phyloP scores from a whole-genome alignment of 2,888 invertebrate species.

The Eumacrocentrus americanus region DNA sequence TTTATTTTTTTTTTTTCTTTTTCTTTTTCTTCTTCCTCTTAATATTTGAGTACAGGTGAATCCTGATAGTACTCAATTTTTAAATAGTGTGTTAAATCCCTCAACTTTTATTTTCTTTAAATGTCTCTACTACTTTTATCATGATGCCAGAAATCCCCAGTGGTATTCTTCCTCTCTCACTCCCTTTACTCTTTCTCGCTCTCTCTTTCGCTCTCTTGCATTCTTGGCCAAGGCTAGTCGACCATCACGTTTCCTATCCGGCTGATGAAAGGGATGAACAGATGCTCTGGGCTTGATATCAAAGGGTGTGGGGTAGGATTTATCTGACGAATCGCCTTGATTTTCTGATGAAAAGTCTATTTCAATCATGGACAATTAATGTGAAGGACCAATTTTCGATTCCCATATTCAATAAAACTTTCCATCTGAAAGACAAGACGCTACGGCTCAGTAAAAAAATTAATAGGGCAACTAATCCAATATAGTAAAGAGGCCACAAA shows the following conservation, averaged over 20 bases:
- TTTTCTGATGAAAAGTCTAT: too few relatives aligned
- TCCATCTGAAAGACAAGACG: too few relatives aligned
- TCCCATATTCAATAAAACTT: too few relatives aligned
- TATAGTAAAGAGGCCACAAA: too few relatives aligned
- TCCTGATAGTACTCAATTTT: slow-evolving; percentile 45
- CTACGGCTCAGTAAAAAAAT: not conserved
- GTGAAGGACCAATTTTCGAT: too few relatives aligned
- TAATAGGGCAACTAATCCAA: not conserved
- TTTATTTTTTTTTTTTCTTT: not conserved
- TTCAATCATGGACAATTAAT: too few relatives aligned
- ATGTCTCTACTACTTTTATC: not conserved
- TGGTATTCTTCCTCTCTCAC: not conserved
- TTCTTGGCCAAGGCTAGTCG: slow-evolving; percentile 13
- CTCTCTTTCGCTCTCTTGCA: slow-evolving; percentile 25
- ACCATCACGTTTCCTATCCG: not conserved
- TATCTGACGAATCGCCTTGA: too few relatives aligned
- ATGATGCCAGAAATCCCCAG: not conserved
- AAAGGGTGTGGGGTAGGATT: too few relatives aligned
- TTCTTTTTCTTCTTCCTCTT: not conserved
- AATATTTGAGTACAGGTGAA: slow-evolving; percentile 44
- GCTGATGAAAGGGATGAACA: not conserved
- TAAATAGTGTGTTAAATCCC: slow-evolving; percentile 27
- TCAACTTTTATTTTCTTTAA: not conserved
- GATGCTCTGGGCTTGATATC: not conserved
- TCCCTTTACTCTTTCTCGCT: not conserved